Base-by-base conservation (phyloP, 2,888 invertebrate species). In the Agrypnus murinus region DNA sequence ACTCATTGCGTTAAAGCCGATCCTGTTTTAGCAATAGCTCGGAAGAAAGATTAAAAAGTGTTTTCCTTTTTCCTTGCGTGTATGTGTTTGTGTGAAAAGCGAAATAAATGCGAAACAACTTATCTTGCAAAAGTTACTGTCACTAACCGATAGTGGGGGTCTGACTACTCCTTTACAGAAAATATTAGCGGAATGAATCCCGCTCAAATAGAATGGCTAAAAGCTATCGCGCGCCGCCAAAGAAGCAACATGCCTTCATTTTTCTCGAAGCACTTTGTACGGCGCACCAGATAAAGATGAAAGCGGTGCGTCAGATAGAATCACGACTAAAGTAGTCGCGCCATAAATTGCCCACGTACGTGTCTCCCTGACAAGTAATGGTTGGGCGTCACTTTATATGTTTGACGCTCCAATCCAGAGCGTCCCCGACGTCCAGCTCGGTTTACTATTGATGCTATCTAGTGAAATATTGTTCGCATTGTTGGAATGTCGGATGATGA, bases 321-420 rank as follows among this genome's bases (percentile, higher is more conserved):
- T 74, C 74, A 67, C 63, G 48, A 34, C 64, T 25, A 69, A 74
- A 69, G 71, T 72, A 72, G 72, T 64, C 71, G 74, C 64, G 19
- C 59, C 64, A 74, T 74, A 74, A 74, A 74, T 74, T 74, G 69
- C 65, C 74, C 57, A 67, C 74, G 72, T 74, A 74, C 72, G 71
- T 74, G 72, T 72, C 69, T 69, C 69, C 63, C 63, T 70, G 74
- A 72, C 72, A 72, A 70, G 72, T 72, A 74, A 72, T 74, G 72
- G 74, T 70, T 67, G 74, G 74, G 72, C 74, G 74, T 74, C 74
- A 65, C 67, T 74, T 74, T 69, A 67, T 72, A 72, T 62, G 57
- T 67, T 65, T 67, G 74, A 74, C 74, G 74, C 72, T 65, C 74
- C 74, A 74, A 74, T 74, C 74, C 70, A 32, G 57, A 62, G 46